phyloP scores from a whole-genome alignment of 2,113 vertebrate species.

The Cacatua alba region DNA sequence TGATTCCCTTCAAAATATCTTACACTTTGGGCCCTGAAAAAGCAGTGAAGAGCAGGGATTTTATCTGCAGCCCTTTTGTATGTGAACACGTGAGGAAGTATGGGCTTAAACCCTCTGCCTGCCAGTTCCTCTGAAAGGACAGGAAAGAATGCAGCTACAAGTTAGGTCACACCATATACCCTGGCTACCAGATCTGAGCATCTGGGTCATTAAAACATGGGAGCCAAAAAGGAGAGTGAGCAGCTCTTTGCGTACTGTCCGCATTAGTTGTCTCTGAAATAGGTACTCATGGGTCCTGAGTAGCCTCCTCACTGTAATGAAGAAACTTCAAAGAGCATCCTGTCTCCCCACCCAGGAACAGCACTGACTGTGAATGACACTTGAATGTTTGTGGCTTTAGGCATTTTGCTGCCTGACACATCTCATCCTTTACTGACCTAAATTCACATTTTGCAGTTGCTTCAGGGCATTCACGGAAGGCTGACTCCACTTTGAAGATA shows the following conservation, averaged over 20 bases:
- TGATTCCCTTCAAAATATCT: not conserved
- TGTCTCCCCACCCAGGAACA: not conserved
- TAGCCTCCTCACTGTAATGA: not conserved
- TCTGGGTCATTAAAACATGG: not conserved
- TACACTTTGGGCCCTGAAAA: not conserved
- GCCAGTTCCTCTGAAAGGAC: not conserved
- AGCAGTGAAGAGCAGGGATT: not conserved
- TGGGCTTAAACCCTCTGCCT: not conserved
- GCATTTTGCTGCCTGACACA: constrained; percentile 1
- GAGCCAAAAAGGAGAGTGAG: not conserved
- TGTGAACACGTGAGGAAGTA: not conserved
- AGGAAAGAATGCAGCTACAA: not conserved
- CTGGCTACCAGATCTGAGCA: not conserved
- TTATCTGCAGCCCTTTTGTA: not conserved
- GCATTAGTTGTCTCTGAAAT: not conserved
- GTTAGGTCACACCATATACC: accelerated
- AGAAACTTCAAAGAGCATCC: not conserved
- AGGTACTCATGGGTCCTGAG: not conserved
- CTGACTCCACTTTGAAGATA: not conserved
- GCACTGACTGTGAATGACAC: accelerated
- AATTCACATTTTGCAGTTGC: not conserved
- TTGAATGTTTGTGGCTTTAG: not conserved
- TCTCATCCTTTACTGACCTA: not conserved
- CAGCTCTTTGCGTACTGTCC: not conserved
- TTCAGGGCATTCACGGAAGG: not conserved